Evolutionary conservation across 2,797 vertebrate genomes (phyloP).

Genomic region (Taeniopygia guttata): DNA sequence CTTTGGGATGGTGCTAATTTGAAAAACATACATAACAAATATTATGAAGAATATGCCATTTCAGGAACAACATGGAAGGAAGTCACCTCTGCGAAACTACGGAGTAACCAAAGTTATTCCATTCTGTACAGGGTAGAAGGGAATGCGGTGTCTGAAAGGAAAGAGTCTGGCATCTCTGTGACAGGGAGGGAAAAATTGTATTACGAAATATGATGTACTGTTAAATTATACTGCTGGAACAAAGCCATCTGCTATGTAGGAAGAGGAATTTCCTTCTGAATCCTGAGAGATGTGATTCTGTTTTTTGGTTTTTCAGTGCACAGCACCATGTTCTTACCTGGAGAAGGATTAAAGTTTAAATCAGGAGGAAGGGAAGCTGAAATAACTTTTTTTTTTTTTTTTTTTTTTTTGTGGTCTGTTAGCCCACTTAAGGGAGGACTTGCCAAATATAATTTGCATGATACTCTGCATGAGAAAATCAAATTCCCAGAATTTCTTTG

Average conservation of each 20-base stretch:
- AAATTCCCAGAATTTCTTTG: background rate
- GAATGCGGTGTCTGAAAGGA: background rate
- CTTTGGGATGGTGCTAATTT: background rate
- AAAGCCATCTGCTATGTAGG: background rate
- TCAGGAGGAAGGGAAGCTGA: background rate
- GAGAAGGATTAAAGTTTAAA: background rate
- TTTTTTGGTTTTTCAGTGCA: background rate
- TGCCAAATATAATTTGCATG: background rate
- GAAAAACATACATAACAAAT: background rate
- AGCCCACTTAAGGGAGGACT: background rate
- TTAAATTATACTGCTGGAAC: background rate
- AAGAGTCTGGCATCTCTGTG: background rate
- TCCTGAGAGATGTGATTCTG: background rate
- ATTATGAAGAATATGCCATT: background rate
- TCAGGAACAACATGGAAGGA: background rate
- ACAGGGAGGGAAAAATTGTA: background rate
- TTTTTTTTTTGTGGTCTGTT: background rate
- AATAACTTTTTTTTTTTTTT: background rate
- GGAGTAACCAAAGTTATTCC: background rate
- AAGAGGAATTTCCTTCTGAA: background rate
- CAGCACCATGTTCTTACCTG: background rate
- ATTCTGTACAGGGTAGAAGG: background rate
- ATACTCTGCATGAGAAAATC: background rate
- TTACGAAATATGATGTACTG: background rate
- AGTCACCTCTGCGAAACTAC: background rate